phyloP scores from a whole-genome alignment of 2,888 invertebrate genomes.

The Drosophila robusta region DNA sequence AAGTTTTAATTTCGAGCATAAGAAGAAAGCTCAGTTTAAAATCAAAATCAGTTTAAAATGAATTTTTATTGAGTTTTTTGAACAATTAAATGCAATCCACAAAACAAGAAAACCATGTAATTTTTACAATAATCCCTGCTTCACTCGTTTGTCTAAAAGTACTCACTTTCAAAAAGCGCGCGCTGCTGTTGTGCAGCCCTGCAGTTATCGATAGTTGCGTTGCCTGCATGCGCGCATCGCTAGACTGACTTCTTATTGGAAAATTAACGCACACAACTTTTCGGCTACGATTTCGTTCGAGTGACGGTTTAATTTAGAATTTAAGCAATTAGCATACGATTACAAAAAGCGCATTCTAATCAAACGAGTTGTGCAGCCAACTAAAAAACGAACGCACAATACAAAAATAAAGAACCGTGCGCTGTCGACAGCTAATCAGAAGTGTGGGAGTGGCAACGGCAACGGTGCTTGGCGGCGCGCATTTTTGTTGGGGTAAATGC shows the following conservation, averaged over 20 bases:
- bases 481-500: conserved; percentile 65
- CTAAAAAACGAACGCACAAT: background rate
- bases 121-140: too few relatives aligned
- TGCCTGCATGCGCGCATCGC: conserved; percentile 23
- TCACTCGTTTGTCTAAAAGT: background rate
- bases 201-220: conserved; percentile 39
- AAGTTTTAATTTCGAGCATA: too few relatives aligned
- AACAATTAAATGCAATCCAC: too few relatives aligned
- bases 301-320: conserved; percentile 26
- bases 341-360: conserved; percentile 1
- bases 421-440: conserved; percentile 4
- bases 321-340: background rate
- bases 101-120: too few relatives aligned
- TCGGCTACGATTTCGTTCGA: conserved; percentile 32
- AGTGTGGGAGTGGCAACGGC: conserved; percentile 43
- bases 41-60: too few relatives aligned
- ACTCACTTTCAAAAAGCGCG: conserved; percentile 33
- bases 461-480: conserved; percentile 50
- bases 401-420: background rate
- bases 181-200: background rate
- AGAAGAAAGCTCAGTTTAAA: too few relatives aligned
- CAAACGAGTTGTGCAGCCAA: conserved; percentile 3
- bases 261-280: conserved; percentile 43
- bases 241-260: conserved; percentile 48
- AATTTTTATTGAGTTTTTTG: too few relatives aligned